Base-by-base conservation (phyloP, 2,113 vertebrate genomes). In the Tautogolabrus adspersus region DNA sequence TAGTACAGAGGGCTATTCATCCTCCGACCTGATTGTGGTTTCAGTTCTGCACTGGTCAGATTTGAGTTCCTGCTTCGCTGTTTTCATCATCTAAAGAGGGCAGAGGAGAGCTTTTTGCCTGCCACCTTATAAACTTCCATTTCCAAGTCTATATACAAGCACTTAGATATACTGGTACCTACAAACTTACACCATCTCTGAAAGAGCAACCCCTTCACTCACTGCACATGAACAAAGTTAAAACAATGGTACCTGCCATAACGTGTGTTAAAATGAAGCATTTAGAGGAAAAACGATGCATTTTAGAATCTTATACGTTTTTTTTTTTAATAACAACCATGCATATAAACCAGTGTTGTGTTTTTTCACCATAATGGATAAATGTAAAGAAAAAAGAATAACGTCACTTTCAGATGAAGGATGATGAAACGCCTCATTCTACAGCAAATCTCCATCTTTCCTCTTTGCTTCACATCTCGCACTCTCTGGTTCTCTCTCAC, bases 71-170 rank as follows among this genome's bases (percentile, higher is more conserved):
- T 6, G 34, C 69, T 77, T 59, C 74, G 68, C 80, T 88, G 67
- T 87, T 93, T 92, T 94, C 89, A 92, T 93, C 90, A 93, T 91
- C 89, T 90, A 90, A 93, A 89, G 88, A 94, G 91, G 87, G 86
- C 89, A 93, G 82, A 87, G 85, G 86, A 88, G 87, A 88, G 77
- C 82, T 88, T 87, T 90, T 79, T 81, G 82, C 78, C 40, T 59
- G 60, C 8, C 69, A 86, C 84, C 85, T 85, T 85, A 86, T 83
- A 87, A 90, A 91, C 88, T 73, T 86, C 72, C 37, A 81, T 88
- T 85, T 88, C 82, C 80, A 88, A 87, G 81, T 81, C 70, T 65
- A 71, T 54, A 67, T 66, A 68, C 66, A 62, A 62, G 60, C 75
- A 73, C 83, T 69, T 46, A 72, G 38, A 59, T 59, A 2, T 26